These are phyloP conservation scores for Cordylochernes scorpioides DNA, from an alignment of 2,888 invertebrate species.

Conservation along the genomic window DNA sequence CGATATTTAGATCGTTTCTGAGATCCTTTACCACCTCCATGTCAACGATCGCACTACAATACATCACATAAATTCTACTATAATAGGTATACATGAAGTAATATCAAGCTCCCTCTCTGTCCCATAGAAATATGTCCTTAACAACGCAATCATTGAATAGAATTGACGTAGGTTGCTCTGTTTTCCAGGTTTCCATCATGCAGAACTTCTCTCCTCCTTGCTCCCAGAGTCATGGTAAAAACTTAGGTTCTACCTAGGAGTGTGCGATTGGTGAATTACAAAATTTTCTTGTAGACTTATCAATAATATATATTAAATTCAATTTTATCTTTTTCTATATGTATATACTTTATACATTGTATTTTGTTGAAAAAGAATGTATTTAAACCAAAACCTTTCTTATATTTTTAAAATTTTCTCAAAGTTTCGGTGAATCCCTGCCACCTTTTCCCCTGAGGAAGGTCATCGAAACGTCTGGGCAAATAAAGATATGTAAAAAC, in stretches of 20 bases:
- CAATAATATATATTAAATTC: neutral
- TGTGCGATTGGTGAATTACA: neutral
- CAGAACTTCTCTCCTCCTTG: slow-evolving; percentile 18
- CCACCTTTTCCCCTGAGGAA: too few relatives aligned
- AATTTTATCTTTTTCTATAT: neutral
- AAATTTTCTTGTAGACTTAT: neutral
- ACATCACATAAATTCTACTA: too few relatives aligned
- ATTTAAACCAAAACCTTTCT: too few relatives aligned
- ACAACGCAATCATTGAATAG: neutral
- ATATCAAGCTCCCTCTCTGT: neutral
- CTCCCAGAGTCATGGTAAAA: slow-evolving; percentile 20
- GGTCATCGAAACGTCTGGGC: too few relatives aligned
- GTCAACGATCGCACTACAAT: too few relatives aligned
- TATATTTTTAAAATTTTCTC: too few relatives aligned
- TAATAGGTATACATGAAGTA: neutral
- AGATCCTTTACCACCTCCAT: too few relatives aligned
- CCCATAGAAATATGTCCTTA: neutral
- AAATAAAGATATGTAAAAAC: too few relatives aligned
- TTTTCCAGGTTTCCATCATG: slow-evolving; percentile 23
- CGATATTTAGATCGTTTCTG: too few relatives aligned
- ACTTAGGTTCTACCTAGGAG: neutral
- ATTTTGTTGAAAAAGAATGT: too few relatives aligned
- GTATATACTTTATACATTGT: too few relatives aligned
- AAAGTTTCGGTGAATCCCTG: too few relatives aligned
- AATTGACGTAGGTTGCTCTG: neutral